Evolutionary conservation across 1,140 invertebrate genomes (phyloP), one percentile per base, ranked within the genome.

Genomic region (Tetramorium alpestre): DNA sequence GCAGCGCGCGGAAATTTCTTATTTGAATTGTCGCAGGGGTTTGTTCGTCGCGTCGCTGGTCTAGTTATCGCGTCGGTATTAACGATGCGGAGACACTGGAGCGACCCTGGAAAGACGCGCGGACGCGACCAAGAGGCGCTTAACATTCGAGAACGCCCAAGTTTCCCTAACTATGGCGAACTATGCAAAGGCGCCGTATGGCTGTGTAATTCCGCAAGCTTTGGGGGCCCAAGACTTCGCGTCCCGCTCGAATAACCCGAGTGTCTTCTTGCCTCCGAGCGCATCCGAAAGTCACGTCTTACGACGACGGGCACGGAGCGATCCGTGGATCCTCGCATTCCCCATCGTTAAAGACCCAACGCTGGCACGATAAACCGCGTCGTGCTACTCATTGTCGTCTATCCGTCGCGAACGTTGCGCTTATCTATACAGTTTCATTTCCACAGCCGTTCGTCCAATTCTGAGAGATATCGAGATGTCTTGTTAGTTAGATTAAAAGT

Each of bases 101-200:
- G 70, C 90, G 90, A 81, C 56, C 65, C 60, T 54, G 47, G 44
- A 10, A 47, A 47, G 80, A 60, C 54, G 54, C 54, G 69, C 51
- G 56, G 64, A 65, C 75, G 49, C 47, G 84, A 70, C 47, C 54
- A 76, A 72, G 84, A 64, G 72, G 89, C 73, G 69, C 76, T 82
- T 81, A 85, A 87, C 90, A 90, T 13, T 85, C 84, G 82, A 70
- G 65, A 85, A 69, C 75, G 70, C 41, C 47, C 51, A 92, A 92
- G 88, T 91, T 92, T 88, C 72, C 77, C 62, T 82, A 92, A 92
- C 88, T 92, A 91, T 89, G 80, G 67, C 70, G 64, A 92, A 92
- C 91, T 92, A 92, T 92, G 91, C 87, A 86, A 84, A 88, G 89
- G 86, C 77, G 64, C 64, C 22, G 65, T 69, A 69, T 65, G 76